A percentile compares a stretch with the other conserved stretches of the same genome.
These are phyloP conservation scores for Nudaria mundana DNA, from an alignment of 2,888 invertebrate genomes.

Conservation along the genomic window DNA sequence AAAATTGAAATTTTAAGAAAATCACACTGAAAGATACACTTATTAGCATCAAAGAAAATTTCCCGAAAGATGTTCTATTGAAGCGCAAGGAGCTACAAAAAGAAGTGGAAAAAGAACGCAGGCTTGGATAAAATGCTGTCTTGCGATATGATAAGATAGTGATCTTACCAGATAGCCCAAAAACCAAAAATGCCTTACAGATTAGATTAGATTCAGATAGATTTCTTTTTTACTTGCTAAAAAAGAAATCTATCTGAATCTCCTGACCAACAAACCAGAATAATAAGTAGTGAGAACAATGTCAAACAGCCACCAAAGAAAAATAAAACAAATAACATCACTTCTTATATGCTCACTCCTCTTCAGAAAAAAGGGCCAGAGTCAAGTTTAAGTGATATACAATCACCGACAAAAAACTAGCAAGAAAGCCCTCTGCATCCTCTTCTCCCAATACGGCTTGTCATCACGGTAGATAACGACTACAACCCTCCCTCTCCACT, in stretches of 20 bases:
- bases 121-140: not conserved
- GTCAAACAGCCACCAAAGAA: not conserved
- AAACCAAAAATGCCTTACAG: not conserved
- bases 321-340: not conserved
- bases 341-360: not conserved
- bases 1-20: not conserved
- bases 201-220: too few species aligned
- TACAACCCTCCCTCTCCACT: not conserved
- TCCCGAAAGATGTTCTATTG: not conserved
- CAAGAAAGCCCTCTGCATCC: too few species aligned
- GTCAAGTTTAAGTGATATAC: too few species aligned
- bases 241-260: not conserved
- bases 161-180: not conserved
- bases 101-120: not conserved
- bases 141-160: not conserved
- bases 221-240: too few species aligned
- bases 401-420: too few species aligned
- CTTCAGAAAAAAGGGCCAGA: too few species aligned
- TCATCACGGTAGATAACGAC: not conserved
- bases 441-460: not conserved
- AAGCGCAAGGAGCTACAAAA: too few species aligned
- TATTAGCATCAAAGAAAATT: too few species aligned
- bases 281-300: too few species aligned
- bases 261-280: not conserved
- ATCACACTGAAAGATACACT: too few species aligned